Evolutionary conservation across 2,888 invertebrate genomes (phyloP), one percentile per base, ranked within the genome.

Genomic region (Fragum sueziense): DNA sequence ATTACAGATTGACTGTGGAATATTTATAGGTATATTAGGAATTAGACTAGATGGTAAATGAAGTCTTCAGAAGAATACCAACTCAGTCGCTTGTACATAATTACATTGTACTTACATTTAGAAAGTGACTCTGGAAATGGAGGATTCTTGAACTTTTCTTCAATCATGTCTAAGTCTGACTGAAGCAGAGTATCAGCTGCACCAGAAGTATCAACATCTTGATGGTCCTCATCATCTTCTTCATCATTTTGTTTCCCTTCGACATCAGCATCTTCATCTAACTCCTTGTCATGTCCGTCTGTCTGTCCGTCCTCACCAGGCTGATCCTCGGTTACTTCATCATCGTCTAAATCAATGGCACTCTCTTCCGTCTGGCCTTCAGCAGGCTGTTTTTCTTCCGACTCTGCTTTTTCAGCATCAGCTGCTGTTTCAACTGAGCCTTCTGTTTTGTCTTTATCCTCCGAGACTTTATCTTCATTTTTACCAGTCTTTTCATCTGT

Each of bases 101-200:
- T 9, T 61, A 29, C 14, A 27, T 20, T 2, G 22, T 57, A 70
- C 72, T 72, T 27, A 72, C 72, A 72, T 27, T 72, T 72, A 17
- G 41, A 29, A 2, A 72, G 31, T 6, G 72, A 72, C 27, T 27
- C 41, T 47, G 72, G 72, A 22, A 72, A 31, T 27, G 72, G 72
- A 37, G 61, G 59, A 37, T 41, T 37, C 27, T 70, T 34, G 37
- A 57, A 70, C n/a, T 17, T 37, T 34, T 70, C 70, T 17, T 25
- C 31, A 9, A 52, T 31, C 27, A n/a, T 27, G 17, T 33, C 31
- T 22, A 22, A 29, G 34, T 62, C 62, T 29, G 57, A 57, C 29
- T 34, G n/a, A n/a, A 20, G 62, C 9, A 62, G 62, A 62, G 29
- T 20, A 57, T 47, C 57, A 57, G n/a, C 25, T 6, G 25, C 9